Base-by-base conservation (phyloP, 2,113 vertebrate genomes). In the Peromyscus maniculatus region DNA sequence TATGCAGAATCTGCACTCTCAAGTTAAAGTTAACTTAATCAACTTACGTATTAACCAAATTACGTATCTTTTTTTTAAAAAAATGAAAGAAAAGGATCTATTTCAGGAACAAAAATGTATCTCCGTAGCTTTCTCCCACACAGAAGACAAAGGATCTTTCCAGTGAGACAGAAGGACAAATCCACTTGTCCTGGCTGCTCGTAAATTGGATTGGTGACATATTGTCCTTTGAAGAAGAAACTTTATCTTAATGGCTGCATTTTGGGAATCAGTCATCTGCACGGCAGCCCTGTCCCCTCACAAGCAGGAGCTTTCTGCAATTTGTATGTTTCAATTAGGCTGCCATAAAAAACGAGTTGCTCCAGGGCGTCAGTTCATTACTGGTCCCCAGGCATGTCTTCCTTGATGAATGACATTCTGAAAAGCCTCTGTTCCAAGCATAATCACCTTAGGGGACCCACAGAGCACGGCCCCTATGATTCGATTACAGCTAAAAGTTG, bases 321-420 rank as follows among this genome's bases (percentile, higher is more conserved):
- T 98, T 98, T 98, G 97, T 98, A 96, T 62, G 87, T 98, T 98
- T 98, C 98, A 98, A 98, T 98, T 98, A 98, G 97, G 96, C 97
- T 98, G 91, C 46, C 88, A 93, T 98, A 97, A 98, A 98, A 98
- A 98, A 98, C 98, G 33, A 97, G 97, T 97, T 95, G 97, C 98
- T 98, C 90, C 77, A 97, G 98, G 98, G 97, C 98, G 97, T 94
- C 97, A 91, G 97, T 98, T 98, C 98, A 98, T 98, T 98, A 98
- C 98, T 98, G 96, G 98, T 98, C 97, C 97, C 98, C 98, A 98
- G 98, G 97, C 98, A 97, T 97, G 98, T 98, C 98, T 98, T 98
- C 97, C 98, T 98, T 98, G 97, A 98, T 98, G 98, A 98, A 98
- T 98, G 98, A 97, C 97, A 95, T 98, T 98, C 98, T 98, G 98